Evolutionary conservation across 30 jellyfish, hydroid and myxozoan genomes (phyloP).

Genomic region (Clytia hemisphaerica): DNA sequence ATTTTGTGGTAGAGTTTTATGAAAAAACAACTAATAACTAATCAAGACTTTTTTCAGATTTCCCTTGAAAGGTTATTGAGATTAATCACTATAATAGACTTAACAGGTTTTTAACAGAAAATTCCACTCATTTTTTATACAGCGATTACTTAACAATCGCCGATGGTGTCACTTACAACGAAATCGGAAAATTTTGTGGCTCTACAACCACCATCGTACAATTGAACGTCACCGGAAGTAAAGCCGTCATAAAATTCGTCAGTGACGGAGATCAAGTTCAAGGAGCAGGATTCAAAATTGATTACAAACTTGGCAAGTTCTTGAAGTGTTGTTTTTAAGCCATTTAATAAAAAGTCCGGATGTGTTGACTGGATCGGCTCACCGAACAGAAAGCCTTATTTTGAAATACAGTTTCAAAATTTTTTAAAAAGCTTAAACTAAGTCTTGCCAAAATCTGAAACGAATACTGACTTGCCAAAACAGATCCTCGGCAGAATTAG

Average conservation of each 20-base stretch:
- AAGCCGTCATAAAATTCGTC: not conserved
- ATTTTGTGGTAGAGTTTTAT: too few relatives aligned
- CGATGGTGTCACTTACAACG: not conserved
- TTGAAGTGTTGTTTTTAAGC: not conserved
- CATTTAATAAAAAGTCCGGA: not conserved
- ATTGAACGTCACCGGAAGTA: not conserved
- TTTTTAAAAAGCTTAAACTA: too few relatives aligned
- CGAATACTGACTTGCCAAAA: too few relatives aligned
- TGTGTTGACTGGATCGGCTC: too few relatives aligned
- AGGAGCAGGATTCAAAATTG: constrained; percentile 46
- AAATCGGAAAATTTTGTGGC: constrained; percentile 11
- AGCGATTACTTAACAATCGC: not conserved
- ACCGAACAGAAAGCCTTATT: too few relatives aligned
- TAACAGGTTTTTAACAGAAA: not conserved
- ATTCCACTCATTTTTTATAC: not conserved
- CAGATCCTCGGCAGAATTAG: too few relatives aligned
- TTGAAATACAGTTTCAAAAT: too few relatives aligned
- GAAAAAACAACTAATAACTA: too few relatives aligned
- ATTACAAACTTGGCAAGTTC: constrained; percentile 45
- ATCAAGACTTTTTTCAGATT: too few relatives aligned
- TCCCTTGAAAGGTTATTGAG: too few relatives aligned
- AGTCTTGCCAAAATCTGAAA: too few relatives aligned
- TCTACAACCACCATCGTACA: not conserved
- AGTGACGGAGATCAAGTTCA: not conserved
- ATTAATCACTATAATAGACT: too few relatives aligned